Base-by-base conservation (phyloP, 2,797 vertebrate species). In the Sebastes taczanowskii region DNA sequence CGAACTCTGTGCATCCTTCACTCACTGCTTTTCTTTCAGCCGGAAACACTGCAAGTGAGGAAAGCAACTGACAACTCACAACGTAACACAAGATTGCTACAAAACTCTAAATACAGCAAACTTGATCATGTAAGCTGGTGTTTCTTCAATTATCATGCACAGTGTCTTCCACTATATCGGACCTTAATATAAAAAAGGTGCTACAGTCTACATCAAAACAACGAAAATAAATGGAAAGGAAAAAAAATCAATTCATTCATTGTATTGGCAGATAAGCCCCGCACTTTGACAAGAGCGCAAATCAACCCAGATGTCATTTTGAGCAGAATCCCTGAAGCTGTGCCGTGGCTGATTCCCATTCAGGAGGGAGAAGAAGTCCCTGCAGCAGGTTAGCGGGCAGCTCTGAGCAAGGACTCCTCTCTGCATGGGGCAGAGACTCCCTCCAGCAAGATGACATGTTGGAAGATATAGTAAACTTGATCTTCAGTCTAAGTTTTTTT, bases 281-380 rank as follows among this genome's bases (percentile, higher is more conserved):
- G 23, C 18, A 20, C 5, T 34, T 7, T 49, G 61, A 67, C 14
- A 29, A 30, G n/a, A 58, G 29, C 71, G 34, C 34, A 56, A 58
- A 72, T 35, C 27, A 61, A 9, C 53, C 70, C 32, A 73, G 70
- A 64, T 72, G n/a, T 67, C 35, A 27, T 70, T 61, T 74, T 61
- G 53, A 62, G 49, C 30, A 52, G 53, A 70, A 25, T 11, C 62
- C 63, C 49, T 62, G 5, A 18, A 52, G 70, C 60, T 58, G 34
- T 66, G 68, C 68, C 11, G 18, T 38, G 32, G 49, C 4, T 64
- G 61, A 71, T 58, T 67, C 20, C 18, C 20, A 63, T 63, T 66
- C 30, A 68, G 42, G 22, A 69, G 27, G 30, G 34, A 64, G 30
- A 65, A 49, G 6, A 55, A 63, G 49, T 70, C 68, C 53, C 59